Conservation (phyloP, 2,888 invertebrate species). For the Macrosiphum euphorbiae region DNA sequence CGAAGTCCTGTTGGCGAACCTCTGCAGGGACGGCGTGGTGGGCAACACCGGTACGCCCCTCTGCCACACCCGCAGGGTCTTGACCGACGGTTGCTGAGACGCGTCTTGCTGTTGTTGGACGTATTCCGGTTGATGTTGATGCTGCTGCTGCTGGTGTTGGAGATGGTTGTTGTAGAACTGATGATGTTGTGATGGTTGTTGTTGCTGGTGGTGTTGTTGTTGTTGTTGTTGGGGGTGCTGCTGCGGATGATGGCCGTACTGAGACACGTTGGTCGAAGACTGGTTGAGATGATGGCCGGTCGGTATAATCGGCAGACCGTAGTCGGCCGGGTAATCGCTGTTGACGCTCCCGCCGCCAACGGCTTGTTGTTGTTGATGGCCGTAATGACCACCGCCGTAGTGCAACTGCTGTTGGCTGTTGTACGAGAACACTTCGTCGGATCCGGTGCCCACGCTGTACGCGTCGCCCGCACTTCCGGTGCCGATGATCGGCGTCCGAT, state of each 20-base stretch:
- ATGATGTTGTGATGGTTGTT: background rate
- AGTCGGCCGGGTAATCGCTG: conserved; percentile 81
- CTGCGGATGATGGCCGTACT: background rate
- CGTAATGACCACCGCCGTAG: conserved; percentile 40
- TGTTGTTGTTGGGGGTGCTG: conserved; percentile 6
- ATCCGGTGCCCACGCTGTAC: conserved; percentile 65
- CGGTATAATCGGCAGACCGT: conserved; percentile 80
- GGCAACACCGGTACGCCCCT: conserved; percentile 88
- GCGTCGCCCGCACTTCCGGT: conserved; percentile 61
- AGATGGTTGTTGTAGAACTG: background rate
- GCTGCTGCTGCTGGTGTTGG: background rate
- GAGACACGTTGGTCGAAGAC: conserved; percentile 70
- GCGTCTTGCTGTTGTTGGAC: conserved; percentile 35
- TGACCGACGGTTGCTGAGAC: conserved; percentile 76
- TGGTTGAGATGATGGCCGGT: conserved; percentile 63
- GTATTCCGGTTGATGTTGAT: background rate
- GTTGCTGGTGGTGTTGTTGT: background rate
- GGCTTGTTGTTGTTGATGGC: conserved; percentile 68
- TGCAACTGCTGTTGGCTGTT: conserved; percentile 67
- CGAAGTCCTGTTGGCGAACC: conserved; percentile 59
- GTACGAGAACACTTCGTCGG: conserved; percentile 71
- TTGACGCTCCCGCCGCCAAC: conserved; percentile 71
- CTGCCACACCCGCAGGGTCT: conserved; percentile 88
- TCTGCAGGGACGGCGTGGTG: conserved; percentile 79
- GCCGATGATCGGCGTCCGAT: conserved; percentile 73